Evolutionary conservation across 2,888 invertebrate genomes (phyloP), one percentile per base, ranked within the genome.

Genomic region (Cantharis rustica): DNA sequence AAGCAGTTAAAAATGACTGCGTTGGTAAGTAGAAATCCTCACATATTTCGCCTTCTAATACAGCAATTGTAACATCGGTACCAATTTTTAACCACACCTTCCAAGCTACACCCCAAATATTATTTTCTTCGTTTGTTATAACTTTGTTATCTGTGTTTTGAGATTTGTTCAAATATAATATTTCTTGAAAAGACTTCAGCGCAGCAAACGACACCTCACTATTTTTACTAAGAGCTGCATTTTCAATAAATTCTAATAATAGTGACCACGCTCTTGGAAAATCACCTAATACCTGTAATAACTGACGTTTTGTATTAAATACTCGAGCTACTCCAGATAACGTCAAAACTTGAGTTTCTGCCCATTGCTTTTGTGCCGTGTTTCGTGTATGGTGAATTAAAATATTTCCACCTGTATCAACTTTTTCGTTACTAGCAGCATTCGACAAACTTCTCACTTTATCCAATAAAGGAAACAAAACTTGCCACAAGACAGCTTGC

Each of bases 351-450:
- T 98, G 96, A 0, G 99, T 99, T 89, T 99, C 98, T 0, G 98
- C 98, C 98, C 98, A 99, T 86, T 99, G 99, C 84, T 99, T 99
- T 88, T 98, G 98, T 69, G 98, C 98, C 0, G 99, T 99, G 88
- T 99, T 99, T 76, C 99, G 91, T 0, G 98, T 97, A 89, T 99
- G 99, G 88, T 99, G 99, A 83, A 99, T 98, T 5, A 99, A 91
- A 81, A 99, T 97, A 86, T 97, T 98, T 76, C 95, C 96, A 66
- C 96, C 96, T 0, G 96, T 94, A 85, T 97, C 96, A 69, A 97
- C 96, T 86, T 95, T 95, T 84, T 93, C 93, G 15, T 90, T 93
- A 81, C 93, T 93, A 0, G 93, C 93, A 27, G 93, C 92, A 82
- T 91, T 93, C 0, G 93, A 93, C 64, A 93, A 90, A 81, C 90